A percentile compares a stretch with the other conserved stretches of the same genome.
Evolutionary conservation across 2,113 vertebrate genomes (phyloP).

Genomic region (Nerophis lumbriciformis): DNA sequence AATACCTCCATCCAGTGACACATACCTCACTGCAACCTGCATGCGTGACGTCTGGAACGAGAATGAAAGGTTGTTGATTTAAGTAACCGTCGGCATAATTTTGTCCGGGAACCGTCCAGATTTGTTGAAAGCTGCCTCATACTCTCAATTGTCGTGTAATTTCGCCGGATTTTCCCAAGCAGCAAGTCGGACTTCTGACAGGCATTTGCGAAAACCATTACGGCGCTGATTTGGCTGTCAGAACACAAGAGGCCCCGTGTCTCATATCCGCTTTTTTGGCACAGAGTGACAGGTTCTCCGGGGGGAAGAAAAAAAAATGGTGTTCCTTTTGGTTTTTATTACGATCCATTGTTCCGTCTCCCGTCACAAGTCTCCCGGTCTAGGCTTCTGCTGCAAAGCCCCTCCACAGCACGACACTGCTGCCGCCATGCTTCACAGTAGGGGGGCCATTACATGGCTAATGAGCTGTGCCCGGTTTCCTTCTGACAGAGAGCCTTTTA

Average conservation of each 20-base stretch:
- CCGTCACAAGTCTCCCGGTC: slow-evolving; percentile 19
- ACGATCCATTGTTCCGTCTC: slow-evolving; percentile 26
- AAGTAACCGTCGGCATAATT: not conserved
- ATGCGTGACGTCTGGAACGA: not conserved
- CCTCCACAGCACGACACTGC: slow-evolving; percentile 41
- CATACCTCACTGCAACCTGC: not conserved
- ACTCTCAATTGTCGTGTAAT: not conserved
- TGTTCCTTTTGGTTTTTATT: slow-evolving; percentile 13
- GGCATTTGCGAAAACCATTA: slow-evolving; percentile 17
- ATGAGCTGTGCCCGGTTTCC: slow-evolving; percentile 56
- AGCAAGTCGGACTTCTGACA: slow-evolving; percentile 14
- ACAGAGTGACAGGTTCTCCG: slow-evolving; percentile 15
- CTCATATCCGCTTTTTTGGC: slow-evolving; percentile 25
- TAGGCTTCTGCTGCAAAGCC: slow-evolving; percentile 38
- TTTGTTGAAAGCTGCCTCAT: slow-evolving; percentile 10
- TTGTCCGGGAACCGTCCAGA: not conserved
- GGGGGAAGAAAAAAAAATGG: slow-evolving; percentile 8
- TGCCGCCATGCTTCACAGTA: slow-evolving; percentile 40
- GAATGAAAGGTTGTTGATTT: not conserved
- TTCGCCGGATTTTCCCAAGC: not conserved
- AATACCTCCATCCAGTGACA: not conserved
- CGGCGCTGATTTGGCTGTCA: slow-evolving; percentile 27
- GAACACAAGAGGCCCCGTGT: not conserved
- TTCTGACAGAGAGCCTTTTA: slow-evolving; percentile 35
- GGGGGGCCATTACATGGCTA: slow-evolving; percentile 53